Percentiles rank a stretch among this genome's conserved stretches.
Evolutionary conservation across 2,113 vertebrate genomes (phyloP).

Genomic region (Dipodomys stephensi): DNA sequence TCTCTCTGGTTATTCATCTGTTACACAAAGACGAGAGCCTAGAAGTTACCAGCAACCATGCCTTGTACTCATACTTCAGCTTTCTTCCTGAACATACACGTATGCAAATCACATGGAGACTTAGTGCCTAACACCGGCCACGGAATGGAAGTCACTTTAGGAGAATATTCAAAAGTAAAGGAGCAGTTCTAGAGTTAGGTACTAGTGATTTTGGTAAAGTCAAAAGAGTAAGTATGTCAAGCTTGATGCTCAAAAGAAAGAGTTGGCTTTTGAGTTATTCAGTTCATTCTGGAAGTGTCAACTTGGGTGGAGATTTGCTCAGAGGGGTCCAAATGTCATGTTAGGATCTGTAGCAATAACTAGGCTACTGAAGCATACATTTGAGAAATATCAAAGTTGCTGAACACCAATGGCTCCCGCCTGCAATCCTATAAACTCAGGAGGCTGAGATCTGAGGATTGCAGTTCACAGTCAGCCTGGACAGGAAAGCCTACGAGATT

Average conservation of each 20-base stretch:
- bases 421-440: too few species aligned
- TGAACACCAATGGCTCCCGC: too few species aligned
- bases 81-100: neutral
- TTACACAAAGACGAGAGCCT: neutral
- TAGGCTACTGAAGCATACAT: slow-evolving; percentile 42
- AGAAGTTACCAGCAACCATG: neutral
- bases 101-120: neutral
- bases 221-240: neutral
- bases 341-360: slow-evolving; percentile 9
- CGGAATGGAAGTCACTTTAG: neutral
- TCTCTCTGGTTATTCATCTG: neutral
- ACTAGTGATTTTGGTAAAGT: neutral
- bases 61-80: neutral
- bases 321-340: slow-evolving; percentile 25
- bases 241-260: neutral
- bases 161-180: neutral
- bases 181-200: neutral
- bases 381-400: slow-evolving; percentile 45
- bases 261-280: slow-evolving; percentile 1
- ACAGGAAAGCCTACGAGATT: too few species aligned
- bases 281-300: slow-evolving; percentile 18
- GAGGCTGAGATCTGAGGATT: too few species aligned
- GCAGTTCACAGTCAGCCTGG: too few species aligned
- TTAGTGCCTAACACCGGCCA: neutral
- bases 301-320: neutral